Conservation (phyloP, 2,113 vertebrate genomes). For the Eudorcas thomsonii region DNA sequence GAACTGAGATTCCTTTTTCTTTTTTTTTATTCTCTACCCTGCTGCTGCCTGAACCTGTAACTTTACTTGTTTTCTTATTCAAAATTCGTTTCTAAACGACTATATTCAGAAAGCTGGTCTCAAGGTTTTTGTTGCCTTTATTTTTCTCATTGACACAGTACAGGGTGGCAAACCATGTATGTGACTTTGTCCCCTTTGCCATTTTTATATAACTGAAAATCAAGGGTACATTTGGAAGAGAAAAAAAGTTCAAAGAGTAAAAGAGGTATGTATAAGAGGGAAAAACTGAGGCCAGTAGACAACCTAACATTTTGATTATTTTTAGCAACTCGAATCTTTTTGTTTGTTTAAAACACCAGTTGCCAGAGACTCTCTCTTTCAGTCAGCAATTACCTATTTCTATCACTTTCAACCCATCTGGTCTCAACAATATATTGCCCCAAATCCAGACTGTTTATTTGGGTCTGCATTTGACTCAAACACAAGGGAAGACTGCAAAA, state of each 20-base stretch:
- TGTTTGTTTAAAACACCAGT: not conserved
- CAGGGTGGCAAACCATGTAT: not conserved
- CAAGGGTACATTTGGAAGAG: slow-evolving; percentile 21
- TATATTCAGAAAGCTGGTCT: not conserved
- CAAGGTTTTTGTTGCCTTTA: not conserved
- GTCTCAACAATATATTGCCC: not conserved
- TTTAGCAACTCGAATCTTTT: not conserved
- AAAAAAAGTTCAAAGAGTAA: slow-evolving; percentile 19
- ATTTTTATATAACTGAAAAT: slow-evolving; percentile 39
- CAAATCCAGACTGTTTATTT: not conserved
- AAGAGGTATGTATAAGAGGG: not conserved
- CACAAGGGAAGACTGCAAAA: not conserved
- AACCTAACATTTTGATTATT: not conserved
- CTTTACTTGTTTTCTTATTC: slow-evolving; percentile 15
- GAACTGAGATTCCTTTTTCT: not conserved
- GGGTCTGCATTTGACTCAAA: not conserved
- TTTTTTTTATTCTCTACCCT: not conserved
- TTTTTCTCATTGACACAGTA: not conserved
- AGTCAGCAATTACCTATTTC: not conserved
- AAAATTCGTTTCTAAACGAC: slow-evolving; percentile 21
- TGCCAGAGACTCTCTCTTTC: not conserved
- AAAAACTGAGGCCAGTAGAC: not conserved
- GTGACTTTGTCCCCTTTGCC: not conserved
- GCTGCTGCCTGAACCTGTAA: slow-evolving; percentile 8
- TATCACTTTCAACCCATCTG: not conserved